Evolutionary conservation across 2,888 invertebrate genomes (phyloP), one percentile per base, ranked within the genome.

Genomic region (Onchidella celtica): DNA sequence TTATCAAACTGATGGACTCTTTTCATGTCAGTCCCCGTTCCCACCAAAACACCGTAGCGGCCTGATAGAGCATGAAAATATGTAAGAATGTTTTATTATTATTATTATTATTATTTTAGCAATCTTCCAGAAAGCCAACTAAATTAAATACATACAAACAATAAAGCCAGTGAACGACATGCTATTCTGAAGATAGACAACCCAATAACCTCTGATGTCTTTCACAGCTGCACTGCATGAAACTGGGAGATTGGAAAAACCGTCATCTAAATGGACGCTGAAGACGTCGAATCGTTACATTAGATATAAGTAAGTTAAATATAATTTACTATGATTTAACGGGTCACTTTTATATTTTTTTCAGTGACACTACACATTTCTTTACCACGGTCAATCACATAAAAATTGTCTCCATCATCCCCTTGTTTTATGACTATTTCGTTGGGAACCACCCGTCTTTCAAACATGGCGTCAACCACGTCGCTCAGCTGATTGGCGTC

Each of bases 381-480:
- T 3, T 85, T 84, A 24, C 93, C 93, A 4, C 83, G 88, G 84
- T 93, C 93, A 29, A 93, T 92, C 81, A 93, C 92, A 86, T 93
- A 93, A 85, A 93, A 93, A 84, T 93, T 92, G 83, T 93, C 93
- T 0, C 93, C 93, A 83, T 93, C 92, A 78, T 93, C 92, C 0
- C 92, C 93, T 81, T 93, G 92, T 61, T 87, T 84, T 40, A 93
- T 93, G 27, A 93, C 90, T 73, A 88, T 86, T 66, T 93, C 92
- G 2, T 90, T 92, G 3, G 91, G 87, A n/a, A 88, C 85, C 3
- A 93, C 93, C 68, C 87, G 86, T 32, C 87, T 88, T 82, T 93
- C 92, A 83, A 92, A 92, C 93, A 93, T 93, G 79, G 93, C 93
- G 86, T 93, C 92, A 14, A 93, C 87, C 6, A 93, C 93, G 40